Evolutionary conservation across 2,888 invertebrate genomes (phyloP), one percentile per base, ranked within the genome.

Genomic region (Ornithoptera alexandrae): DNA sequence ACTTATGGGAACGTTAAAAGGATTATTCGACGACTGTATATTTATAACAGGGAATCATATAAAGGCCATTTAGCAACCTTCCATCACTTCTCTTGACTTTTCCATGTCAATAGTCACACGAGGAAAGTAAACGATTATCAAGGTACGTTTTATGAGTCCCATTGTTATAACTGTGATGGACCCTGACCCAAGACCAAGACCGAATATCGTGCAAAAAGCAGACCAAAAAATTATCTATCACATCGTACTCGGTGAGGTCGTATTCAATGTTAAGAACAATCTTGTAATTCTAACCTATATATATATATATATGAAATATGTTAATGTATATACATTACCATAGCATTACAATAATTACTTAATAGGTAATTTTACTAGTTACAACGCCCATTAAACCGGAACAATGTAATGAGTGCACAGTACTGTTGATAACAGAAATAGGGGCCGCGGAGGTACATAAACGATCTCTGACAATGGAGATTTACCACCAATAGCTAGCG

Each of bases 151-250:
- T 15, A 63, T 18, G 62, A n/a, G 22, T 53, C 53, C 50, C 64
- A 67, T 70, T 70, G 70, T 70, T 64, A 53, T 56, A 70, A 64
- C 53, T 58, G 18, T 36, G n/a, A 53, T 53, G n/a, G 61, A 61
- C 70, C 70, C 64, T 67, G 70, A 70, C 67, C 30, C 30, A 30
- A 30, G 61, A 61, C 70, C 67, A 59, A 63, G 70, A 70, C 70
- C 67, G 63, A 64, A 67, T 70, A 64, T 67, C 70, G 60, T 20
- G 7, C 70, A 39, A 64, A 56, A 65, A 46, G 60, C 64, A 64
- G 67, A 70, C 67, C 39, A 70, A 70, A 67, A 63, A 64, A 70
- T 70, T 60, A 6, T 39, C 67, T 60, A 58, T 68, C 66, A 62
- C 58, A 66, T 2, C n/a, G 61, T 69, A 61, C 64, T 50, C 61